Percentiles rank a stretch among this genome's conserved stretches.
Conservation (phyloP, 2,797 vertebrate species). For the Austrolebias charrua region DNA sequence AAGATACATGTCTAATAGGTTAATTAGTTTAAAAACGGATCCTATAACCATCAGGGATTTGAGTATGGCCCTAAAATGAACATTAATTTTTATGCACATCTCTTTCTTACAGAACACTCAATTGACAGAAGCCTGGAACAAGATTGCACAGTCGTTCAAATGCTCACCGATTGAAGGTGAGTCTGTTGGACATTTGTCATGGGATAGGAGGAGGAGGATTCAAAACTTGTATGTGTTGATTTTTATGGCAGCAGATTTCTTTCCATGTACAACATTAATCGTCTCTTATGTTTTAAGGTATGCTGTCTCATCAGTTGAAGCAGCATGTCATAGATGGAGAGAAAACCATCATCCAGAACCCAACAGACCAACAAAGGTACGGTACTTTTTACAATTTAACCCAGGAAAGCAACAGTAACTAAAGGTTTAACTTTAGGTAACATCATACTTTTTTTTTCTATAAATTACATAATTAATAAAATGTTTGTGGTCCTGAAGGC, state of each 20-base stretch:
- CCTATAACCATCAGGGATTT: too few species aligned
- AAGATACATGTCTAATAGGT: too few species aligned
- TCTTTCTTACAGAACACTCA: constrained; percentile 86
- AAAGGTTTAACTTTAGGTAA: too few species aligned
- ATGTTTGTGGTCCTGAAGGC: too few species aligned
- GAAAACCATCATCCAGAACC: constrained; percentile 97
- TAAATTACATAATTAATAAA: too few species aligned
- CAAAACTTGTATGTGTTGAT: background rate
- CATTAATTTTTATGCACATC: background rate
- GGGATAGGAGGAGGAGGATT: background rate
- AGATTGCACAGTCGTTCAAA: constrained; percentile 95
- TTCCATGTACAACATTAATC: background rate
- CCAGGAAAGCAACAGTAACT: too few species aligned
- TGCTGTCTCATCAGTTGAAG: constrained; percentile 97
- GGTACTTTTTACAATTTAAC: constrained; percentile 65
- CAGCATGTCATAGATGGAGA: constrained; percentile 96
- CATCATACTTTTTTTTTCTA: too few species aligned
- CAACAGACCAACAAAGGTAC: constrained; percentile 94
- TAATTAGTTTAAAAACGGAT: too few species aligned
- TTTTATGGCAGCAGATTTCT: too few species aligned
- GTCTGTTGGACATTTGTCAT: background rate
- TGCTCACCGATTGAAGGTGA: constrained; percentile 95
- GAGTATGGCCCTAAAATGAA: too few species aligned
- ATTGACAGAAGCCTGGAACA: constrained; percentile 97
- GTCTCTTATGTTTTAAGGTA: constrained; percentile 77